Base-by-base conservation (phyloP, 64 coral and sea anemone genomes). In the Dendronephthya gigantea region DNA sequence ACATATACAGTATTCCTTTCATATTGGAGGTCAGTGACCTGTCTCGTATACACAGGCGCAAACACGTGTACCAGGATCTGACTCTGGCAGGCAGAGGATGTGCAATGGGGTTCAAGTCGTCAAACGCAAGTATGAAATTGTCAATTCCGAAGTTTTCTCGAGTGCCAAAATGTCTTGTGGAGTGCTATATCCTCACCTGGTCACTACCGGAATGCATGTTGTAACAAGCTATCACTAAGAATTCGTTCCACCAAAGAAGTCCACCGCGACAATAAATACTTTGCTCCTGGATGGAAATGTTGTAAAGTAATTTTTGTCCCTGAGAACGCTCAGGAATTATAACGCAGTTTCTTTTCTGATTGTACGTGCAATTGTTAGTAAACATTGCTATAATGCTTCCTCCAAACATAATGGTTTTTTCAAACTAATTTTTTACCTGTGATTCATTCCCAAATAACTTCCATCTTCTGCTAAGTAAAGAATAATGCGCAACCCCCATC, bases 391-490 rank as follows among this genome's bases (percentile, higher is more conserved):
- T n/a, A n/a, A n/a, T n/a, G n/a, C n/a, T n/a, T 11, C 11, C 41
- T 45, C 11, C 11, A 45, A 6, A 45, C 41, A 6, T 45, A 45
- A 6, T 45, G 41, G 41, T 11, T 45, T 17, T 66, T n/a, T 22
- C 2, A 17, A 66, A 8, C 19, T 66, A 8, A 66, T 4, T 66
- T 66, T 66, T 15, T n/a, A 98, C 95, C 92, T 98, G 95, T 91
- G 95, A 93, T 72, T 93, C 91, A 48, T 98, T 98, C 29, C 95
- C 95, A 83, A 98, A 98, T 0, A 98, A 89, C 82, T 98, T 98
- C 95, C 95, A 98, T 50, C 91, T 93, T n/a, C 95, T 87, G 41
- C 70, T 90, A 25, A 88, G 85, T 13, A 98, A 92, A 59, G 95
- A 90, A 47, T 98, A 98, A 40, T 98, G 95, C 16, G 95, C 95